phyloP scores from a whole-genome alignment of 1,140 invertebrate genomes.

The Idris sp. region DNA sequence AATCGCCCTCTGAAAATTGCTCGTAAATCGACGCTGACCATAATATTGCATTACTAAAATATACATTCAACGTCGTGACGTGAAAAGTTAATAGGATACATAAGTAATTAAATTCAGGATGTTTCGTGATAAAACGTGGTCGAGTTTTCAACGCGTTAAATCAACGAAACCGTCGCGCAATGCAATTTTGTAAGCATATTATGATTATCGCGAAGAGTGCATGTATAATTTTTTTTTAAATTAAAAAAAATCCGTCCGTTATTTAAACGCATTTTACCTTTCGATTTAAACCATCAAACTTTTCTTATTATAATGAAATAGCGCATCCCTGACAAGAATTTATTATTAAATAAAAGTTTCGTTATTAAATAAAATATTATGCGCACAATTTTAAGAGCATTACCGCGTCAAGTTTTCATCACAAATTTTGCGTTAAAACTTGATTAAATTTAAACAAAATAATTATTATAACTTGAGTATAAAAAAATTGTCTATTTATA shows the following conservation, averaged over 20 bases:
- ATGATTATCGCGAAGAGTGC: constrained; percentile 17
- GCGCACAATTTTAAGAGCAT: not conserved
- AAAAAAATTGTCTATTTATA: no score
- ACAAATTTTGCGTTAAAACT: no score
- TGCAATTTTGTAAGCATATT: constrained; percentile 17
- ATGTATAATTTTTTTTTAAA: no score
- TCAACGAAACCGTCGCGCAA: constrained; percentile 17
- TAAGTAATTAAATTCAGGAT: constrained; percentile 46
- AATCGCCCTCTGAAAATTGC: constrained; percentile 65
- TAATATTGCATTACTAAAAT: constrained; percentile 60
- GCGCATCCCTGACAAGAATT: not conserved
- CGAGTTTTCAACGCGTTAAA: constrained; percentile 16
- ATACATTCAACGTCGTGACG: constrained; percentile 34
- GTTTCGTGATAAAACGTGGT: constrained; percentile 22
- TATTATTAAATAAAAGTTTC: not conserved
- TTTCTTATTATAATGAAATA: constrained; percentile 7
- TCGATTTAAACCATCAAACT: constrained; percentile 5
- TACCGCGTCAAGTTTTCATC: no score
- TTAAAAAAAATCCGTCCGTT: not conserved
- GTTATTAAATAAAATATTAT: constrained; percentile 7
- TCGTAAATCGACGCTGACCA: constrained; percentile 59
- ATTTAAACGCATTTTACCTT: constrained; percentile 17
- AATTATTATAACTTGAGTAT: no score
- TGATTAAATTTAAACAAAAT: no score
- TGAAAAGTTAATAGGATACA: constrained; percentile 49